A percentile compares a stretch with the other conserved stretches of the same genome.
Conservation (phyloP, 1,140 invertebrate species). For the Drosophila micromelanica region DNA sequence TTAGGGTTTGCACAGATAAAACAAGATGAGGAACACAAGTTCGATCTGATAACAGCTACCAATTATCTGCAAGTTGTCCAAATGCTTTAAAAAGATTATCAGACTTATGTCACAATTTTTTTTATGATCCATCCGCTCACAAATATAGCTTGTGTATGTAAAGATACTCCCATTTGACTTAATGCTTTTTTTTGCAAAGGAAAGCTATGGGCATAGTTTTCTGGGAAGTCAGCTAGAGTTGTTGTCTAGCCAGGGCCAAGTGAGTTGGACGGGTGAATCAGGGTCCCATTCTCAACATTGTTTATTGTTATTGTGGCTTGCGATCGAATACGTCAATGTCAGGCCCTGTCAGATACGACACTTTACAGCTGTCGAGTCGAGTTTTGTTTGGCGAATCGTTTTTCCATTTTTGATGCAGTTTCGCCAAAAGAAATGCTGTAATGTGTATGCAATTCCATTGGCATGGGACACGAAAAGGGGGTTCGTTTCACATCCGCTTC, state of each 20-base stretch:
- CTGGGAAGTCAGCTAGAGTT: not conserved
- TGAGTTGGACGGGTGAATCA: slow-evolving; percentile 2
- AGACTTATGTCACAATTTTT: too few relatives aligned
- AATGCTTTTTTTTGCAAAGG: too few relatives aligned
- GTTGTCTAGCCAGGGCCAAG: slow-evolving; percentile 1
- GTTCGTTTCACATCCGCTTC: slow-evolving; percentile 71
- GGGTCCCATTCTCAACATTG: slow-evolving; percentile 48
- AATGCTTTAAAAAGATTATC: too few relatives aligned
- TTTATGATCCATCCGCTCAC: too few relatives aligned
- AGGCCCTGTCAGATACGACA: slow-evolving; percentile 60
- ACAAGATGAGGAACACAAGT: too few relatives aligned
- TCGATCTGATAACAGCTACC: too few relatives aligned
- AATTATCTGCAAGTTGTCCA: too few relatives aligned
- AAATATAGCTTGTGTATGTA: too few relatives aligned
- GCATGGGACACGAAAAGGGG: slow-evolving; percentile 21
- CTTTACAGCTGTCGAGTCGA: slow-evolving; percentile 70
- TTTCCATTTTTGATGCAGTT: slow-evolving; percentile 44
- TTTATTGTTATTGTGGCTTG: slow-evolving; percentile 56
- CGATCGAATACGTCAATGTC: slow-evolving; percentile 73
- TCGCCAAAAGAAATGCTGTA: slow-evolving; percentile 28
- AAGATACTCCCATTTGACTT: too few relatives aligned
- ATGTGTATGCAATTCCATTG: slow-evolving; percentile 5
- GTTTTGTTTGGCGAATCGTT: slow-evolving; percentile 34
- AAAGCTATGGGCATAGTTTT: not conserved
- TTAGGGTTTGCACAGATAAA: too few relatives aligned